Evolutionary conservation across 2,113 vertebrate species (phyloP).

Genomic region (Zapornia atra): DNA sequence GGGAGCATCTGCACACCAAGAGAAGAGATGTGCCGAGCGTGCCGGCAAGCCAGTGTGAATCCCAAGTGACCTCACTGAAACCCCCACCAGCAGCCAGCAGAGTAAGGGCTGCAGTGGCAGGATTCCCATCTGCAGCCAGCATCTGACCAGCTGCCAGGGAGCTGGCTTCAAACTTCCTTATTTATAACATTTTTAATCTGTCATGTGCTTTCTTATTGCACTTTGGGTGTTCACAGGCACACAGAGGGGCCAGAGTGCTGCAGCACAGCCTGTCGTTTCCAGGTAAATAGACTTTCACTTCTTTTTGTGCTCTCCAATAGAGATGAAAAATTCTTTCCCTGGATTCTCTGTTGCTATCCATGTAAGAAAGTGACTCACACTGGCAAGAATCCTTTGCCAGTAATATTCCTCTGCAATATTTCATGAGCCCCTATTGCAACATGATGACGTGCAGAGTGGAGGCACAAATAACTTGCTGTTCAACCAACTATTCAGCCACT

Average conservation of each 20-base stretch:
- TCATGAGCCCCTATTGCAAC: neutral
- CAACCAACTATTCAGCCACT: neutral
- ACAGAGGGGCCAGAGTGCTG: neutral
- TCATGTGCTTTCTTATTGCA: neutral
- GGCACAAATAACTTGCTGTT: neutral
- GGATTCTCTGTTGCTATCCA: neutral
- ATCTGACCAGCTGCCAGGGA: neutral
- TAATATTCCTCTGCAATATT: neutral
- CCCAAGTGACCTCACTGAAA: neutral
- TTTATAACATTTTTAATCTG: neutral
- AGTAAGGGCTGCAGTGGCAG: neutral
- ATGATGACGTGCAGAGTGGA: neutral
- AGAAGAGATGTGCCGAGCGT: neutral
- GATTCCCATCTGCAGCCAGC: neutral
- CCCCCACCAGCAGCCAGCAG: neutral
- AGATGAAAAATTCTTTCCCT: neutral
- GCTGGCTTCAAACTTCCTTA: neutral
- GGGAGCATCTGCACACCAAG: neutral
- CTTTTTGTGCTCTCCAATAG: neutral
- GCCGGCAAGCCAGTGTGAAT: neutral
- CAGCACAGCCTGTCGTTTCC: neutral
- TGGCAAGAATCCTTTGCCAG: neutral
- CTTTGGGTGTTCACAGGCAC: neutral
- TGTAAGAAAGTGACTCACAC: neutral
- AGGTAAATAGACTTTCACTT: neutral